These are phyloP conservation scores for Corella eumyota DNA, from an alignment of 23 tunicate genomes.

Conservation along the genomic window DNA sequence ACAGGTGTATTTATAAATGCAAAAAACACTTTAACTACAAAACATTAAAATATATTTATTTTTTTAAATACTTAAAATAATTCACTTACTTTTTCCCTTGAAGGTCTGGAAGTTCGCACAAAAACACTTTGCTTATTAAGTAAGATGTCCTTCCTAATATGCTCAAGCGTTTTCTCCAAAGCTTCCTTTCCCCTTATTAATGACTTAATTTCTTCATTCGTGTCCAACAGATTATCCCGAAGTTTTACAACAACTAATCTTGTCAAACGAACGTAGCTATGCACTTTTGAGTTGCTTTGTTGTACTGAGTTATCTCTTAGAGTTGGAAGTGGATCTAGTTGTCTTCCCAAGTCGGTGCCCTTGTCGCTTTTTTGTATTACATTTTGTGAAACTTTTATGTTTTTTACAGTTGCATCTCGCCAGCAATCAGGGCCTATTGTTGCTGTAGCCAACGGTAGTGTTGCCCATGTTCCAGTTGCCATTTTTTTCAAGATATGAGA, in stretches of 20 bases:
- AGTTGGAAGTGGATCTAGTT: constrained; percentile 76
- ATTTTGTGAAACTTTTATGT: constrained; percentile 85
- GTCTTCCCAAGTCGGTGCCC: constrained; percentile 69
- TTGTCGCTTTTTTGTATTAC: constrained; percentile 78
- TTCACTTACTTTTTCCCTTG: constrained; percentile 67
- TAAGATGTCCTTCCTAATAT: constrained; percentile 90
- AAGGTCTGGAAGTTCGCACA: constrained; percentile 74
- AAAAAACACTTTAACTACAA: too few species aligned
- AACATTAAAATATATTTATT: too few species aligned
- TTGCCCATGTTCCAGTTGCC: constrained; percentile 94
- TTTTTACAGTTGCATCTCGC: constrained; percentile 84
- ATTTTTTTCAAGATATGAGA: too few species aligned
- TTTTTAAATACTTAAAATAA: too few species aligned
- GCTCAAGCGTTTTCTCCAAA: constrained; percentile 74
- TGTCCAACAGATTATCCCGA: constrained; percentile 65
- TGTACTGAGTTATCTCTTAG: constrained; percentile 63
- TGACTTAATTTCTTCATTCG: constrained; percentile 97
- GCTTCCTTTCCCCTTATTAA: constrained; percentile 81
- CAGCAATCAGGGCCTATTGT: constrained; percentile 89
- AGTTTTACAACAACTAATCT: constrained; percentile 68
- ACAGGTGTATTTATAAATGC: too few species aligned
- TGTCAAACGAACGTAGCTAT: constrained; percentile 55
- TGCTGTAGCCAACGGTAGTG: constrained; percentile 76
- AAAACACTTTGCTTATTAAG: constrained; percentile 77
- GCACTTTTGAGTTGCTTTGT: constrained; percentile 76